These are phyloP conservation scores for Seira sanloemensis DNA, from an alignment of 2,888 invertebrate genomes.

Conservation along the genomic window DNA sequence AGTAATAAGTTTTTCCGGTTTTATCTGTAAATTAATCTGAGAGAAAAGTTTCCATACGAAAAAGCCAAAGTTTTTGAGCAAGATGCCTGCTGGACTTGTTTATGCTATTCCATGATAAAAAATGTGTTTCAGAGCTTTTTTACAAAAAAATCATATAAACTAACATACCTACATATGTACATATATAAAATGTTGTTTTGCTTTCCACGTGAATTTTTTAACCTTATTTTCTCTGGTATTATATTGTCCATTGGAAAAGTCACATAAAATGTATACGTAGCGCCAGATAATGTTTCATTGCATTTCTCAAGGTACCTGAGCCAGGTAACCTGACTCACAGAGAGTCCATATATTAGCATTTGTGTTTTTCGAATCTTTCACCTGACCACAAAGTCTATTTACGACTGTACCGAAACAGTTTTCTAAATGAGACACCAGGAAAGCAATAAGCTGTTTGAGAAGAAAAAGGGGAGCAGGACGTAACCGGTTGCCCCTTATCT, in stretches of 20 bases:
- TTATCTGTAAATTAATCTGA: constrained; percentile 51
- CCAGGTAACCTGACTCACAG: too few species aligned
- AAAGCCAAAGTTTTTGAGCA: too few species aligned
- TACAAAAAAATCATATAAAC: background rate
- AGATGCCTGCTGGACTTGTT: too few species aligned
- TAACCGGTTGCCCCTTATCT: constrained; percentile 19
- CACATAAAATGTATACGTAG: too few species aligned
- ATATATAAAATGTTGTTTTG: background rate
- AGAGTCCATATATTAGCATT: background rate
- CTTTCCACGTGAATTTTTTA: background rate
- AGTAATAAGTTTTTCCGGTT: constrained; percentile 57
- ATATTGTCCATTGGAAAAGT: too few species aligned
- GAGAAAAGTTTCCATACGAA: constrained; percentile 13
- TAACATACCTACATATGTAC: background rate
- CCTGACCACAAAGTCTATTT: too few species aligned
- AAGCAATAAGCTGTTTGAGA: background rate
- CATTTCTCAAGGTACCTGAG: background rate
- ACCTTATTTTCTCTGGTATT: too few species aligned
- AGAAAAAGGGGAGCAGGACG: background rate
- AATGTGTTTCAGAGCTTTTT: background rate
- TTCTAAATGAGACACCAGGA: background rate
- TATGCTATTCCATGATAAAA: background rate
- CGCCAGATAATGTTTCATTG: background rate
- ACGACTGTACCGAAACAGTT: too few species aligned
- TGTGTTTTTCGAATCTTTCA: background rate